A percentile compares a stretch with the other conserved stretches of the same genome.
Evolutionary conservation across 1,140 invertebrate species (phyloP).

Genomic region (Heliconius hewitsoni): DNA sequence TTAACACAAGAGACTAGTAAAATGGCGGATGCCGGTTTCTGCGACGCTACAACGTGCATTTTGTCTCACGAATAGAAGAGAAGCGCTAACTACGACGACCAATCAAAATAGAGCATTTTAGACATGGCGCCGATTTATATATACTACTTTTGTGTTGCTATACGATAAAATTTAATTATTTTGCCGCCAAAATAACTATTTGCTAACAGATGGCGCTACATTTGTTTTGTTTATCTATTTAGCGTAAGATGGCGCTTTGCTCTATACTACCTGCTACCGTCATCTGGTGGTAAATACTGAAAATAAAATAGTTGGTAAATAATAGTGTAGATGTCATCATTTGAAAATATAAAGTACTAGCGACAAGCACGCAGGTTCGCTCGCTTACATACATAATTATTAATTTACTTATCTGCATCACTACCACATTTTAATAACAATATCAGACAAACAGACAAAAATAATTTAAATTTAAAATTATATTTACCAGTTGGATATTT

Average conservation of each 20-base stretch:
- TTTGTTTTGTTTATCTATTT: constrained; percentile 18
- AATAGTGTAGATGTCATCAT: neutral
- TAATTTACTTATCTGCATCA: too few relatives aligned
- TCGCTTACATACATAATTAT: too few relatives aligned
- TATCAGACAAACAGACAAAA: too few relatives aligned
- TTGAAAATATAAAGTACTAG: neutral
- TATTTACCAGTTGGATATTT: too few relatives aligned
- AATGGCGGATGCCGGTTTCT: constrained; percentile 57
- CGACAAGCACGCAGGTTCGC: too few relatives aligned
- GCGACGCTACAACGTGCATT: constrained; percentile 41
- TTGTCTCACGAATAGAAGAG: constrained; percentile 40
- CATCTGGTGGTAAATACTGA: too few relatives aligned
- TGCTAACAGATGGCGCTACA: constrained; percentile 19
- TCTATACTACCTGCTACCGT: neutral
- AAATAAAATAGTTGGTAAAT: too few relatives aligned
- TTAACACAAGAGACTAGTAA: constrained; percentile 46
- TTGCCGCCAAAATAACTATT: constrained; percentile 12
- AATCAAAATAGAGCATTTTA: constrained; percentile 70
- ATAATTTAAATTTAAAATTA: too few relatives aligned
- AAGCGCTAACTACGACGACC: constrained; percentile 48
- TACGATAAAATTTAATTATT: neutral
- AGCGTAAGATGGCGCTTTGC: constrained; percentile 30
- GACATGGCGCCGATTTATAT: constrained; percentile 57
- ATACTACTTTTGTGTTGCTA: constrained; percentile 58
- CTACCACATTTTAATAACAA: too few relatives aligned